These are phyloP conservation scores for Sternarchorhynchus goeldii DNA, from an alignment of 2,797 vertebrate genomes.

Conservation along the genomic window DNA sequence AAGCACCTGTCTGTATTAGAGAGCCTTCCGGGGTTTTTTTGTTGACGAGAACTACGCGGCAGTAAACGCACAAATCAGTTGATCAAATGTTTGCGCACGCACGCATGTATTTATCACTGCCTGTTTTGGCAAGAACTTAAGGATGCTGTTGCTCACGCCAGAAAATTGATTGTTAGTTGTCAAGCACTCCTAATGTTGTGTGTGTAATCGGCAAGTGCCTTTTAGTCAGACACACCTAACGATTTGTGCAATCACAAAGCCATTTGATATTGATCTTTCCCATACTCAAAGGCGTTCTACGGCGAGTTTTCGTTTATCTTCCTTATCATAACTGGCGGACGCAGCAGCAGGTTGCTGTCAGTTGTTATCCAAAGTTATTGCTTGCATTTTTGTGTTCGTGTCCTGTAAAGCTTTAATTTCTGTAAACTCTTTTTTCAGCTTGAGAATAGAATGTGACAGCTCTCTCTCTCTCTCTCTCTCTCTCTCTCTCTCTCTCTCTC, in stretches of 20 bases:
- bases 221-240: background rate
- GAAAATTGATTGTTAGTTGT: background rate
- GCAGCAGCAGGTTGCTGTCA: too few species aligned
- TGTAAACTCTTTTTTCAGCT: too few species aligned
- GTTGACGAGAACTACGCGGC: too few species aligned
- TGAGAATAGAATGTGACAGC: too few species aligned
- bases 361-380: too few species aligned
- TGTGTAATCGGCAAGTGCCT: background rate
- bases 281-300: too few species aligned
- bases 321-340: too few species aligned
- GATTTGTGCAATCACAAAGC: background rate
- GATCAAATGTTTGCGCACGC: background rate
- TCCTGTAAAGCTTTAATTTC: too few species aligned
- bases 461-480: slow-evolving; percentile 10
- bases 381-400: background rate
- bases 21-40: too few species aligned
- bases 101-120: background rate
- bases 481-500: background rate
- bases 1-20: too few species aligned
- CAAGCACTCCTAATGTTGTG: background rate
- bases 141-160: background rate
- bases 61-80: background rate
- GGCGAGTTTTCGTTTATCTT: too few species aligned
- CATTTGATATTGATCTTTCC: background rate
- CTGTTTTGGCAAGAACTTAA: slow-evolving; percentile 5